Base-by-base conservation (phyloP, 2,888 invertebrate species). In the Trichopria drosophilae region DNA sequence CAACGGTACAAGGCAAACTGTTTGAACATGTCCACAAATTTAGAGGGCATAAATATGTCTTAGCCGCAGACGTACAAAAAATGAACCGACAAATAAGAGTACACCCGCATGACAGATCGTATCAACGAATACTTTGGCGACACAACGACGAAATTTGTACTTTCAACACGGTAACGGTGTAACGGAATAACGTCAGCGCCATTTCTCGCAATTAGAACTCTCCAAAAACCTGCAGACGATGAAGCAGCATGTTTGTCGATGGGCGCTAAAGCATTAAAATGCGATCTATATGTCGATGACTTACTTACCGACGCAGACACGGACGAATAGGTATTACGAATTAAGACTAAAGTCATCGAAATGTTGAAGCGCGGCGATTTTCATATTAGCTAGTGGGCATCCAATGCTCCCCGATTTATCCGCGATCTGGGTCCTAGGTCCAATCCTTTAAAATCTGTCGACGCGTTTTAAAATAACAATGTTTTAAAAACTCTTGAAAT, bases 141-240 rank as follows among this genome's bases (percentile, higher is more conserved):
- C 3, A 12, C 9, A 24, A 23, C 31, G 39, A 51, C 29, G 32
- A 32, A 3, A 42, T 29, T 10, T 45, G 42, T 3, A 41, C 52
- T 6, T 52, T 52, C 1, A 26, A 4, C 41, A 24, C 20, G 48
- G 16, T 41, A n/a, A n/a, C n/a, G n/a, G n/a, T n/a, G n/a, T n/a
- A n/a, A n/a, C n/a, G n/a, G 48, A 3, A 34, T 20, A 18, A 19
- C 16, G 10, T 15, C 32, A 9, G 40, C 48, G 19, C 28, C 44
- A 9, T 44, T 36, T 24, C 26, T 46, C 2, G 45, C 29, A 6
- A 51, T 20, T 13, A 15, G 46, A 13, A 31, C 23, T 12, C 10
- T 46, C 6, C 18, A 23, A n/a, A 7, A 63, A 32, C 40, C 64
- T 7, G 61, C 61, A 3, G 15, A 19, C n/a, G n/a, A n/a, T n/a